phyloP scores from a whole-genome alignment of 2,888 invertebrate species.

The Ichneumoninae sp. region DNA sequence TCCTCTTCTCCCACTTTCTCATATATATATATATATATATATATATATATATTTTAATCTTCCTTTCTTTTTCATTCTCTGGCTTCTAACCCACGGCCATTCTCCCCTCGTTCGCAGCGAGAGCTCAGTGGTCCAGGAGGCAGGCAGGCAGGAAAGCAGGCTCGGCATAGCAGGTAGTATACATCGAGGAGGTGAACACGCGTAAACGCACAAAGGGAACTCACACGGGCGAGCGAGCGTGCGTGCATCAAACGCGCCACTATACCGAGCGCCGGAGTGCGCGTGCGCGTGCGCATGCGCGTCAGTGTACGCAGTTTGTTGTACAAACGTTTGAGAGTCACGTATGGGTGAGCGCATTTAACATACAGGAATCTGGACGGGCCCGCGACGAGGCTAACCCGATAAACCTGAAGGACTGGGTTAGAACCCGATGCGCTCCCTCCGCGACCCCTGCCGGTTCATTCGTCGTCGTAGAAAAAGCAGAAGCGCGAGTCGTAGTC shows the following conservation, averaged over 20 bases:
- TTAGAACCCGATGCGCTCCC: constrained; percentile 57
- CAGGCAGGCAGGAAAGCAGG: constrained; percentile 18
- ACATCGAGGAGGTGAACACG: constrained; percentile 64
- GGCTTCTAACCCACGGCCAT: constrained; percentile 63
- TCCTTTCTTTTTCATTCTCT: constrained; percentile 51
- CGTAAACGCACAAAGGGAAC: constrained; percentile 69
- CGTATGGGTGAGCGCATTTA: constrained; percentile 66
- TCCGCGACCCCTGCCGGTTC: constrained; percentile 41
- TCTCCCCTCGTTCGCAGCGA: constrained; percentile 57
- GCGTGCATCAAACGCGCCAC: constrained; percentile 52
- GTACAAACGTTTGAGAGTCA: constrained; percentile 63
- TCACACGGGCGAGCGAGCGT: constrained; percentile 59
- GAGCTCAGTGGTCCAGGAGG: constrained; percentile 52
- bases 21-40: neutral
- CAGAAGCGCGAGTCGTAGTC: constrained; percentile 44
- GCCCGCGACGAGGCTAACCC: constrained; percentile 61
- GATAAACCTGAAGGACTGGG: constrained; percentile 67
- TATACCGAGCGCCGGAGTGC: neutral
- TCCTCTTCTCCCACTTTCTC: constrained; percentile 42
- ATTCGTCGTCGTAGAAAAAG: constrained; percentile 32
- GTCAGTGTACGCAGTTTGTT: constrained; percentile 25
- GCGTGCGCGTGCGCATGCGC: neutral
- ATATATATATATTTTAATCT: constrained; percentile 32
- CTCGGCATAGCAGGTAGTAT: constrained; percentile 54
- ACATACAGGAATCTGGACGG: constrained; percentile 68